Conservation (phyloP, 2,888 invertebrate species). For the Liopterus haemorrhoidalis region DNA sequence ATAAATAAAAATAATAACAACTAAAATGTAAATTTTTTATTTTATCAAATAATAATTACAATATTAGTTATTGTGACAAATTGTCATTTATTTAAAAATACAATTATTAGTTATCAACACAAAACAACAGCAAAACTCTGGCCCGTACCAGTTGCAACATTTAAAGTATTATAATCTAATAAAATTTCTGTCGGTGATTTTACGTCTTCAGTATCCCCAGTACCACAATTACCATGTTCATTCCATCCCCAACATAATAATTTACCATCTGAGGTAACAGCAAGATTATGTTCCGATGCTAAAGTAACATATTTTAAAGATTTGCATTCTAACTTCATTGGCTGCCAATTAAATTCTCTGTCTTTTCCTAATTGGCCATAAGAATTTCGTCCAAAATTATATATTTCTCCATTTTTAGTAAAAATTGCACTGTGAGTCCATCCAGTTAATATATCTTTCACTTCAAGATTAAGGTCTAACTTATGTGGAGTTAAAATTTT, state of each 20-base stretch:
- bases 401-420: constrained; percentile 57
- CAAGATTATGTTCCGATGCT: constrained; percentile 70
- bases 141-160: constrained; percentile 48
- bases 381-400: constrained; percentile 73
- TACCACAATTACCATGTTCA: constrained; percentile 82
- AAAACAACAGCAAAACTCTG: constrained; percentile 50
- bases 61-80: too few species aligned
- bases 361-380: constrained; percentile 68
- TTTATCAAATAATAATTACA: too few species aligned
- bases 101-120: constrained; percentile 32
- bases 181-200: constrained; percentile 45
- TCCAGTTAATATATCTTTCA: constrained; percentile 59
- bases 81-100: too few species aligned
- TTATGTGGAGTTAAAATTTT: constrained; percentile 52
- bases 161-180: constrained; percentile 24
- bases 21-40: too few species aligned
- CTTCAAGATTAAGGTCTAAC: constrained; percentile 52
- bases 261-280: constrained; percentile 57
- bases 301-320: constrained; percentile 50
- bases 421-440: constrained; percentile 73
- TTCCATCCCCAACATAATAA: constrained; percentile 86
- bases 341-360: constrained; percentile 47
- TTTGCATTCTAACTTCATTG: constrained; percentile 45
- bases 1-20: too few species aligned
- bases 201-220: constrained; percentile 49